Base-by-base conservation (phyloP, 2,113 vertebrate genomes). In the Leiothrix lutea region DNA sequence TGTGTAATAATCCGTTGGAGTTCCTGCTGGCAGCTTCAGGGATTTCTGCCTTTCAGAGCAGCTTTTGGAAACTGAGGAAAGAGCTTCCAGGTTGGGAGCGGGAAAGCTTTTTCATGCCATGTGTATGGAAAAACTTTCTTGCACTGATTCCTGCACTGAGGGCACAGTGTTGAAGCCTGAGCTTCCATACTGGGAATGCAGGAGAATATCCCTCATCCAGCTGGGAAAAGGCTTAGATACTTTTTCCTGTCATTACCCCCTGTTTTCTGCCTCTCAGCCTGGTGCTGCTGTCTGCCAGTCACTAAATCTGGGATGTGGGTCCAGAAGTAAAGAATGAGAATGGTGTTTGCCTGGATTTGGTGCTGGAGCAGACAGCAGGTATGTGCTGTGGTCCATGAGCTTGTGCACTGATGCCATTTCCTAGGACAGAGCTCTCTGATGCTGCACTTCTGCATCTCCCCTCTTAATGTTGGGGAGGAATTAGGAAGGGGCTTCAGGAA, bases 371-470 rank as follows among this genome's bases (percentile, higher is more conserved):
- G 61, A 31, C 20, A 69, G 45, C 44, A 36, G 42, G 2, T 0
- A 9, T 36, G 56, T 8, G 23, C 65, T 51, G 35, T 18, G 26
- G 22, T 57, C 64, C 7, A 0, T 48, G 13, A 1, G 29, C 33
- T 50, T 14, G 1, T 1, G 1, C n/a, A 12, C 7, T 0, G 0
- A 12, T 24, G 26, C 23, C 29, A 8, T 25, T 12, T 58, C 1
- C 4, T 23, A 54, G 22, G 18, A 29, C 77, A 38, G 83, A 58
- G 51, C 61, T 60, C 64, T 22, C 53, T 60, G 67, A 12, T 12
- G 2, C 35, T 77, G 56, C 14, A 16, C 45, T 69, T 69, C 53
- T 79, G 35, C 53, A 53, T 44, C 40, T 81, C 42, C 33, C 22
- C 33, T 38, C 45, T 66, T 54, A 11, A 44, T 48, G 24, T 6